Conservation (phyloP, 2,888 invertebrate genomes). For the Alsophila aescularia region DNA sequence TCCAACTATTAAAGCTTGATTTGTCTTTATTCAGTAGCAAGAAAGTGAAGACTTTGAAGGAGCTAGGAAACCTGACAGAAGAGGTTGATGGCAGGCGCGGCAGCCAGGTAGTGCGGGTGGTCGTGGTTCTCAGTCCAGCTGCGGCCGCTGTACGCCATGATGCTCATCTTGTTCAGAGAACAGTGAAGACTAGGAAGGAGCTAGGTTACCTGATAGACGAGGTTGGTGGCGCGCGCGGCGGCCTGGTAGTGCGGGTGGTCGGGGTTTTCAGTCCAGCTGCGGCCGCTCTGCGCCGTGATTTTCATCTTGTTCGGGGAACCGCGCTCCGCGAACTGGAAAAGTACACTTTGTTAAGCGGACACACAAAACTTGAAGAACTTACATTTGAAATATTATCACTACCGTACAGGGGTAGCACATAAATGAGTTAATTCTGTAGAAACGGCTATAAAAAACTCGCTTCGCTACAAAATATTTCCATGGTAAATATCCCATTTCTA, state of each 20-base stretch:
- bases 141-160: conserved; percentile 90
- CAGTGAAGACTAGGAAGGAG: neutral
- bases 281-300: conserved; percentile 91
- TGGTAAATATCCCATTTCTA: no score
- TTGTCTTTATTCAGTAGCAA: no score
- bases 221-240: conserved; percentile 90
- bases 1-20: no score
- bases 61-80: conserved; percentile 88
- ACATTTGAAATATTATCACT: no score
- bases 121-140: conserved; percentile 97
- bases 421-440: no score
- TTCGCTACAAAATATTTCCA: no score
- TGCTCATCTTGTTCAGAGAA: conserved; percentile 46
- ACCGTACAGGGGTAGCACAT: no score
- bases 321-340: conserved; percentile 87
- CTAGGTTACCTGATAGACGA: conserved; percentile 89
- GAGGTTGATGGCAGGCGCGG: conserved; percentile 90
- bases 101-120: conserved; percentile 97
- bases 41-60: no score
- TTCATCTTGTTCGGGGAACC: conserved; percentile 94
- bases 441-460: no score
- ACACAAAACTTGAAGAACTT: no score
- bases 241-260: conserved; percentile 96
- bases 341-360: neutral
- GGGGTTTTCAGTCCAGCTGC: conserved; percentile 97